Percentiles rank a stretch among this genome's conserved stretches.
phyloP scores from a whole-genome alignment of 2,113 vertebrate species.

The Dipodomys stephensi region DNA sequence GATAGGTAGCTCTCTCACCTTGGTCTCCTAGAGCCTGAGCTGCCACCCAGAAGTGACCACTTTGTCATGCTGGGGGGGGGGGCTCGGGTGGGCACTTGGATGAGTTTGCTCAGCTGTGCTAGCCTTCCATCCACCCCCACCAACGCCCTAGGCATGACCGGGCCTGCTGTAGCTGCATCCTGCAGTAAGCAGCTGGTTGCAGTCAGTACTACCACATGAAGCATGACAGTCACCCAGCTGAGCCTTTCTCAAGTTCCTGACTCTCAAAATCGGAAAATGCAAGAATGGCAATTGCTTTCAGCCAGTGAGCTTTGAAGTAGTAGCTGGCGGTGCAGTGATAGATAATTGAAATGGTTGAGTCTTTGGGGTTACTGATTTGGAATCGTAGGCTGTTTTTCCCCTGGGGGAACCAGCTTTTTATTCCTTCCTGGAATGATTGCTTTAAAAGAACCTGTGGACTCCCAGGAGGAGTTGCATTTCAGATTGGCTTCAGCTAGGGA shows the following conservation, averaged over 20 bases:
- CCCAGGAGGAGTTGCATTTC: conserved; percentile 53
- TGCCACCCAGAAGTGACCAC: neutral
- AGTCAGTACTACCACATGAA: neutral
- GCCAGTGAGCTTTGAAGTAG: neutral
- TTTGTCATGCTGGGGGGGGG: neutral
- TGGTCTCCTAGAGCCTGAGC: neutral
- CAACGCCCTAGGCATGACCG: neutral
- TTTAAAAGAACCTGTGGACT: conserved; percentile 71
- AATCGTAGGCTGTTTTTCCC: neutral
- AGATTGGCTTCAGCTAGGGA: conserved; percentile 48
- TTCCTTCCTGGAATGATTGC: conserved; percentile 52
- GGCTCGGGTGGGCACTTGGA: neutral
- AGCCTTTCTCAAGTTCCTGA: conserved; percentile 29
- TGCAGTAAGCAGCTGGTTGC: neutral
- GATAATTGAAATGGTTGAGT: neutral
- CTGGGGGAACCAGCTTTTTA: neutral
- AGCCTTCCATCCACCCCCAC: neutral
- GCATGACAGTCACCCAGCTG: neutral
- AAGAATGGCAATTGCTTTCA: neutral
- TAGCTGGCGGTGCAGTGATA: neutral
- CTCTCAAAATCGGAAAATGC: neutral
- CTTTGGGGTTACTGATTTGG: neutral
- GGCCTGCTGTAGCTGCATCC: neutral
- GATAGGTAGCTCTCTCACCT: neutral
- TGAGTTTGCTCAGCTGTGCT: neutral